phyloP scores from a whole-genome alignment of 2,797 vertebrate species.

The Loris lydekkerianus region DNA sequence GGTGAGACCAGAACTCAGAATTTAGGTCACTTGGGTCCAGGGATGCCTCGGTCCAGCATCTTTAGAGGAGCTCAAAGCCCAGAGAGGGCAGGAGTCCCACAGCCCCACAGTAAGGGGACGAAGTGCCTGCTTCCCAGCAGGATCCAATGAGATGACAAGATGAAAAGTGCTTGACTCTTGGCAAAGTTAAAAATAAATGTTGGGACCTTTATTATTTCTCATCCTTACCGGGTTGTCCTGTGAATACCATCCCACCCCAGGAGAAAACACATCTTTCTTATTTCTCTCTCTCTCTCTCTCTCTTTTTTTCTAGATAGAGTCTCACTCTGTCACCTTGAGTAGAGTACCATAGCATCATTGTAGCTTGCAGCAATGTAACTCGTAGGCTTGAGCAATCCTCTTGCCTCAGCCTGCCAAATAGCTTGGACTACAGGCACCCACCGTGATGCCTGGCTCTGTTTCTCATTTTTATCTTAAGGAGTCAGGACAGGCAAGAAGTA shows the following conservation, averaged over 20 bases:
- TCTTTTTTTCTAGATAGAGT: too few species aligned
- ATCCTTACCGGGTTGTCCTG: background rate
- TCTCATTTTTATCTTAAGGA: background rate
- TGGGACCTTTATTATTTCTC: background rate
- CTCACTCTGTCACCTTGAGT: too few species aligned
- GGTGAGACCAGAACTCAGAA: slow-evolving; percentile 88
- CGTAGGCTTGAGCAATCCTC: too few species aligned
- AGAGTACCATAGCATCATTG: too few species aligned
- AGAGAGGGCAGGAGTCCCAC: background rate
- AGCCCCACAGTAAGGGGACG: background rate
- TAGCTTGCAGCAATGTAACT: too few species aligned
- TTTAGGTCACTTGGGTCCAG: background rate
- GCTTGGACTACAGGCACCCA: too few species aligned
- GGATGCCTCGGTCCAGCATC: background rate
- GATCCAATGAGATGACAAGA: background rate
- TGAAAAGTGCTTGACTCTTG: background rate
- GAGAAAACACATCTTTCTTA: background rate
- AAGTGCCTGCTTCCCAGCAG: background rate
- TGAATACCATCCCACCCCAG: too few species aligned
- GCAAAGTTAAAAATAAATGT: background rate
- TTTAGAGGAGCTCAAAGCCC: background rate
- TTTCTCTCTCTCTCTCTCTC: background rate
- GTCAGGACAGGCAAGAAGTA: background rate
- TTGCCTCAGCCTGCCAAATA: too few species aligned
- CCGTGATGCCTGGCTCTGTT: background rate